Conservation (phyloP, 1,140 invertebrate genomes). For the Triops cancriformis region DNA sequence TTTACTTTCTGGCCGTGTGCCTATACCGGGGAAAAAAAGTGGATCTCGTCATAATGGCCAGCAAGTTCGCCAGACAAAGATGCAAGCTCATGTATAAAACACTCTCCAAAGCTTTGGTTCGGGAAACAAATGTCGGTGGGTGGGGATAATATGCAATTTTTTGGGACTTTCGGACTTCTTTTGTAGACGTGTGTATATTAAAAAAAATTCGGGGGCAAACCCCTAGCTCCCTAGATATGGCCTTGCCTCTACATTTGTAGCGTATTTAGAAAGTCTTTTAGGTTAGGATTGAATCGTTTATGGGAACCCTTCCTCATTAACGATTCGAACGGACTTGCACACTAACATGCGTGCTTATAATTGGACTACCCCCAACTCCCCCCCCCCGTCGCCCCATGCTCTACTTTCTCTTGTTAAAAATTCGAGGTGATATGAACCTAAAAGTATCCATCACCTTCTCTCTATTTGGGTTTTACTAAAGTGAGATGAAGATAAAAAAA, state of each 20-base stretch:
- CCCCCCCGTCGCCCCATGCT: background rate
- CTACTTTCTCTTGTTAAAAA: conserved; percentile 6
- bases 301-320: background rate
- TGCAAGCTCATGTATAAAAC: background rate
- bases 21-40: background rate
- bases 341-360: background rate
- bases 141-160: too few relatives aligned
- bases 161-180: too few relatives aligned
- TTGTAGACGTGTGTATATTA: too few relatives aligned
- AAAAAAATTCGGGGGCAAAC: too few relatives aligned
- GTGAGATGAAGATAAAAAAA: background rate
- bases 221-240: too few relatives aligned
- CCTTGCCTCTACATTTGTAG: background rate
- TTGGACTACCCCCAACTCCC: too few relatives aligned
- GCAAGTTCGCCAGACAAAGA: background rate
- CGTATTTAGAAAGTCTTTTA: background rate
- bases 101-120: too few relatives aligned
- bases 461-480: background rate
- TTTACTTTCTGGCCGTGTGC: background rate
- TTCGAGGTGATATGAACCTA: background rate
- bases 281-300: background rate
- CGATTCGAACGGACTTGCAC: background rate
- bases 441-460: background rate
- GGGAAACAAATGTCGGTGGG: too few relatives aligned
- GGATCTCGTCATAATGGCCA: background rate